These are phyloP conservation scores for Apamea monoglypha DNA, from an alignment of 2,888 invertebrate species.

Conservation along the genomic window DNA sequence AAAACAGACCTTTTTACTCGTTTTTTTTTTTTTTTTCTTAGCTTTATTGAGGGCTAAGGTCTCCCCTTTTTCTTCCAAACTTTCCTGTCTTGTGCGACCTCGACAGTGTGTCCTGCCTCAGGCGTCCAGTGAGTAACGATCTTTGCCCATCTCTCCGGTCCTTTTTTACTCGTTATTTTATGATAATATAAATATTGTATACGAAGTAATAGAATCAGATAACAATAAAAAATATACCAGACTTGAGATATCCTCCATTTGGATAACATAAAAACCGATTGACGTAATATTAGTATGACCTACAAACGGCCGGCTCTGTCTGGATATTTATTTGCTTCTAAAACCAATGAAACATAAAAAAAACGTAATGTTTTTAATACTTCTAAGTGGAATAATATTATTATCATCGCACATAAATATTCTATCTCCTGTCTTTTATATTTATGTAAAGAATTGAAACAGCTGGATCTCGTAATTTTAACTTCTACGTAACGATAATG, in stretches of 20 bases:
- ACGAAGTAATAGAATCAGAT: background rate
- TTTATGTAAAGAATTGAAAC: background rate
- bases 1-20: no score
- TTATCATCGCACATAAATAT: background rate
- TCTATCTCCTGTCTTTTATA: background rate
- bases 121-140: no score
- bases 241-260: background rate
- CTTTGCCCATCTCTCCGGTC: no score
- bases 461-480: conserved; percentile 4
- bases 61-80: no score
- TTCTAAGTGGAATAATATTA: conserved; percentile 6
- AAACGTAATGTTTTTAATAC: background rate
- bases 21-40: no score
- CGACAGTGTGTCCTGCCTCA: no score
- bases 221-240: background rate
- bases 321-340: background rate
- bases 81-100: no score
- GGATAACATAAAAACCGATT: conserved; percentile 1
- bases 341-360: background rate
- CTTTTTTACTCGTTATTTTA: no score
- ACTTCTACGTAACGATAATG: background rate
- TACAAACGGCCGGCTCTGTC: conserved; percentile 1
- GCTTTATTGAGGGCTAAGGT: no score
- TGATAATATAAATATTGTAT: no score
- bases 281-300: conserved; percentile 1